Evolutionary conservation across 2,113 vertebrate species (phyloP), one percentile per base, ranked within the genome.

Genomic region (Rhipidura dahli): DNA sequence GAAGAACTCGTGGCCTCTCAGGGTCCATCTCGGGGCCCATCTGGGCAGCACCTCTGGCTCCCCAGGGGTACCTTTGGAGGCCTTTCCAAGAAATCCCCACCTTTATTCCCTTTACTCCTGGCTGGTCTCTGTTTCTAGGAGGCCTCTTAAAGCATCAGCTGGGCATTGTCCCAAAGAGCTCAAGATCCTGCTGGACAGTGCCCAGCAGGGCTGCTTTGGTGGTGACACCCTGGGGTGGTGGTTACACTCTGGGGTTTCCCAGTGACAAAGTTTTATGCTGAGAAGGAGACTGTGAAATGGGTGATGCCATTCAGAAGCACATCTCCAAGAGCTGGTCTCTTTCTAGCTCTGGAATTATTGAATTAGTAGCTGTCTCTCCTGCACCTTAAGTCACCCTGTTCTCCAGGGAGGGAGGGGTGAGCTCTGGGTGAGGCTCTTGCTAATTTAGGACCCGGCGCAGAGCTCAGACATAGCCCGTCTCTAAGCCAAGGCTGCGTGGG

Each of bases 141-240:
- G 39, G 39, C 39, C 39, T 39, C 39, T 39, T 11, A 39, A 39
- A 11, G 39, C 39, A 39, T 39, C 39, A 39, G 39, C 39, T 81
- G 63, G 13, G 22, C 37, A 23, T 45, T 28, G 33, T 37, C 78
- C 79, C 35, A 27, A 49, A 51, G 79, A 42, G 16, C 77, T 47
- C 30, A 5, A 17, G 66, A 15, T 63, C 35, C 54, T 70, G 16
- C 42, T 4, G 1, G 76, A 28, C n/a, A 30, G 15, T 37, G 23
- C 40, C 45, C 60, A 54, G 66, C 39, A 85, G 40, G 4, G 33
- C 61, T 61, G 59, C n/a, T 71, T 12, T 24, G 4, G 11, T 61
- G n/a, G 28, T 33, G 11, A 5, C 4, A 3, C 14, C 11, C 3
- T 1, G 17, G 57, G 66, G 66, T 2, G 4, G 11, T 61, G n/a